These are phyloP conservation scores for Dendrophyllia cribrosa DNA, from an alignment of 64 coral and sea anemone species.

Conservation along the genomic window DNA sequence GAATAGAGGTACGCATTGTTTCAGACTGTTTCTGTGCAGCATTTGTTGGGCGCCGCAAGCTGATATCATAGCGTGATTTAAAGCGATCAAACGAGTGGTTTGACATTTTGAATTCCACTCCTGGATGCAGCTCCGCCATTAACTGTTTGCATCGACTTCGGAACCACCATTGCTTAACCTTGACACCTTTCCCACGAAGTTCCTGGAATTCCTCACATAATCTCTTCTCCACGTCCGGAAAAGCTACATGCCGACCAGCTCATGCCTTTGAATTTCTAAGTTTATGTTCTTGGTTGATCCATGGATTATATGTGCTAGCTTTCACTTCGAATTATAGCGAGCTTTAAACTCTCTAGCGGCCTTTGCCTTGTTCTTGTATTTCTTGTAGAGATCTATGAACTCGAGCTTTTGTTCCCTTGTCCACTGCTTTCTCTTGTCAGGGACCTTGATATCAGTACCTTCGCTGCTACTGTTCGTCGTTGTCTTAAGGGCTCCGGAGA, in stretches of 20 bases:
- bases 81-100: too few species aligned
- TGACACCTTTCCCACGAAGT: slow-evolving; percentile 7
- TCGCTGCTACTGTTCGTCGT: not conserved
- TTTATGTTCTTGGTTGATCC: slow-evolving; percentile 16
- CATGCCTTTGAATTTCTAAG: slow-evolving; percentile 1
- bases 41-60: too few species aligned
- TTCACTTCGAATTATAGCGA: slow-evolving; percentile 14
- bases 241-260: slow-evolving; percentile 10
- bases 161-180: slow-evolving; percentile 12
- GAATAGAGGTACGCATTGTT: too few species aligned
- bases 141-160: slow-evolving; percentile 18
- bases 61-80: too few species aligned
- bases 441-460: not conserved
- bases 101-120: too few species aligned
- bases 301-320: not conserved
- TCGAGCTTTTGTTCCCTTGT: slow-evolving; percentile 12
- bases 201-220: slow-evolving; percentile 15
- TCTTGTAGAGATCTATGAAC: slow-evolving; percentile 15
- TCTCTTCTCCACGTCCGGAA: slow-evolving; percentile 2
- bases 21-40: too few species aligned
- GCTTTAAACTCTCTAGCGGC: slow-evolving; percentile 9
- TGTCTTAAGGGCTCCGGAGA: not conserved
- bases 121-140: too few species aligned
- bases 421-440: slow-evolving; percentile 9
- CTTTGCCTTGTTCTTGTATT: slow-evolving; percentile 17